phyloP scores from a whole-genome alignment of 2,888 invertebrate species.

The Caradrina clavipalpis region DNA sequence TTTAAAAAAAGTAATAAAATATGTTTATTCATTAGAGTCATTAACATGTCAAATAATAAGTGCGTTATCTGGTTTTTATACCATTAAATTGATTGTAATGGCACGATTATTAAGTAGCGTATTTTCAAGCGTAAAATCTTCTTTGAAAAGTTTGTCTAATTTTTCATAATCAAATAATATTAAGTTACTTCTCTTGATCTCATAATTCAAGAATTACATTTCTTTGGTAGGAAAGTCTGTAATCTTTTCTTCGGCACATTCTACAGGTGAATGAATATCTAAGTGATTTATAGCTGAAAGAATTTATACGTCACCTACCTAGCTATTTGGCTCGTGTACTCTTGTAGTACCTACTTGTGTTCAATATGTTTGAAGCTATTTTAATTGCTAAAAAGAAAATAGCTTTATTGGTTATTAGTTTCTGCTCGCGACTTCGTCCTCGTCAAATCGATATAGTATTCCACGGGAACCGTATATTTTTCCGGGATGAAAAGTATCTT shows the following conservation, averaged over 20 bases:
- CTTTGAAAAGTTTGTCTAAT: background rate
- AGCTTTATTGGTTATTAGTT: background rate
- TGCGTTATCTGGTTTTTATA: background rate
- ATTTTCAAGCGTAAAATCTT: background rate
- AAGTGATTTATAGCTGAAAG: conserved; percentile 30
- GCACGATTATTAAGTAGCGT: background rate
- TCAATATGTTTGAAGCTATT: conserved; percentile 12
- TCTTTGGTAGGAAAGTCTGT: background rate
- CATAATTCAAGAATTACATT: conserved; percentile 24
- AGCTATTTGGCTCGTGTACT: conserved; percentile 2
- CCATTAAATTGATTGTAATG: background rate
- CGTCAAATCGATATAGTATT: too few species aligned
- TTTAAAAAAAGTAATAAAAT: too few species aligned
- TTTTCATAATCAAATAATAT: background rate
- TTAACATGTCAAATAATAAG: background rate
- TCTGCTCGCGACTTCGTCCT: too few species aligned
- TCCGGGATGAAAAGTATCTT: too few species aligned
- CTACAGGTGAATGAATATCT: conserved; percentile 30
- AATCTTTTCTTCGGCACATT: conserved; percentile 25
- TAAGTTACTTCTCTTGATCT: conserved; percentile 20
- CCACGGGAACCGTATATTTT: too few species aligned
- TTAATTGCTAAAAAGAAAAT: conserved; percentile 25
- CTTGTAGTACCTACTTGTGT: background rate
- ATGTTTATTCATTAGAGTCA: background rate
- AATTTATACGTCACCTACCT: conserved; percentile 5